phyloP scores from a whole-genome alignment of 2,113 vertebrate species.

The Brachypodius melanocephalos region DNA sequence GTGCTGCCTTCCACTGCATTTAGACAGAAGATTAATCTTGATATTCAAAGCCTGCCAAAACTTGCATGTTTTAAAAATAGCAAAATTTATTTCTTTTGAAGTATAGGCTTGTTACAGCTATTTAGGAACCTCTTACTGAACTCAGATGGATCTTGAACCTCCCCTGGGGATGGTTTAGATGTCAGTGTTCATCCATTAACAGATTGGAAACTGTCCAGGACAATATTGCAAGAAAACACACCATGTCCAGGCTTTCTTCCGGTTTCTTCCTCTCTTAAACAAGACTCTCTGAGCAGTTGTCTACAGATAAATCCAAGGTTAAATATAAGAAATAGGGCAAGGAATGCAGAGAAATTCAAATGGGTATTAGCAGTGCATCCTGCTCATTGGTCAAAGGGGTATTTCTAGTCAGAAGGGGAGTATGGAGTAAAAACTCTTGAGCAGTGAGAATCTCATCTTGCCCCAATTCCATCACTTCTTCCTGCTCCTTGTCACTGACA shows the following conservation, averaged over 20 bases:
- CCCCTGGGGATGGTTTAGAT: constrained; percentile 27
- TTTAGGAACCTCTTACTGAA: constrained; percentile 31
- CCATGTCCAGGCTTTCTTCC: neutral
- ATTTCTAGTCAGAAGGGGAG: neutral
- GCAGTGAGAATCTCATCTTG: neutral
- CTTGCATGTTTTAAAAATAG: constrained; percentile 26
- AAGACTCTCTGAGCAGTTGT: neutral
- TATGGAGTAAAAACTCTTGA: neutral
- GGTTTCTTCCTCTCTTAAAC: neutral
- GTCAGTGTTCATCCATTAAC: constrained; percentile 48
- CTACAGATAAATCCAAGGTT: constrained; percentile 11
- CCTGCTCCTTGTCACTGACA: neutral
- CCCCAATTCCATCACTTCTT: neutral
- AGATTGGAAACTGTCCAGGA: constrained; percentile 20
- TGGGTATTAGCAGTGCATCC: neutral
- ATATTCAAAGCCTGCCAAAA: constrained; percentile 23
- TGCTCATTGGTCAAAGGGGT: neutral
- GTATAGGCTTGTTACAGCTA: constrained; percentile 7
- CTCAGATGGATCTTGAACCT: constrained; percentile 30
- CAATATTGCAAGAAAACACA: constrained; percentile 25
- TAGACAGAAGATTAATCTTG: constrained; percentile 20
- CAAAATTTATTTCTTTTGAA: constrained; percentile 23
- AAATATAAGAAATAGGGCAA: neutral
- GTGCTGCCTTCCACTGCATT: neutral
- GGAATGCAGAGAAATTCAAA: neutral